Evolutionary conservation across 2,888 invertebrate genomes (phyloP).

Genomic region (Seira ritae): DNA sequence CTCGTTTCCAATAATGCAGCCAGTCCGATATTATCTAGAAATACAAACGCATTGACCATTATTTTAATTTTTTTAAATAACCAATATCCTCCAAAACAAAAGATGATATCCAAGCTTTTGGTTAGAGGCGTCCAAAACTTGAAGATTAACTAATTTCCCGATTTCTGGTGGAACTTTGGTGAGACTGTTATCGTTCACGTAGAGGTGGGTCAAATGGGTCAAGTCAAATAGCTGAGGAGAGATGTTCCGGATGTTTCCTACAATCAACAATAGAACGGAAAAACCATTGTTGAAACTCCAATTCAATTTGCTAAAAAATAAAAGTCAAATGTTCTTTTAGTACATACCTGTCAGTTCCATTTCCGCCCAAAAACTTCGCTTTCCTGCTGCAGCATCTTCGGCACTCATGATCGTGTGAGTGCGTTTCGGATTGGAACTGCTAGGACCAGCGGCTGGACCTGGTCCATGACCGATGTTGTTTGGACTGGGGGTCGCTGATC

Average conservation of each 20-base stretch:
- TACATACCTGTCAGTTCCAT: conserved; percentile 89
- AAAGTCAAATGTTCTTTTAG: conserved; percentile 20
- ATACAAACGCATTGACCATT: too few relatives aligned
- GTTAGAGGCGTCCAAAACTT: conserved; percentile 90
- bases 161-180: conserved; percentile 95
- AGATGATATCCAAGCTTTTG: conserved; percentile 81
- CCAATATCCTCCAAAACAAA: conserved; percentile 79
- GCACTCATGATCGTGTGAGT: conserved; percentile 85
- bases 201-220: conserved; percentile 94
- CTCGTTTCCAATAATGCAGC: conserved; percentile 96
- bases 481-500: conserved; percentile 52
- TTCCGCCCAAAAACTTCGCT: conserved; percentile 94
- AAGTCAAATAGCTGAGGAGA: conserved; percentile 94
- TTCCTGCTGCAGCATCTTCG: conserved; percentile 94
- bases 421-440: conserved; percentile 54
- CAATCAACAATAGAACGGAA: conserved; percentile 58
- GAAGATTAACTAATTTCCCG: conserved; percentile 87
- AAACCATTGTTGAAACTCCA: neutral
- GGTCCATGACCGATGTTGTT: conserved; percentile 51
- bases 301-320: neutral
- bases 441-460: conserved; percentile 24
- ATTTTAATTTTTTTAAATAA: neutral
- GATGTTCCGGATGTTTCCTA: conserved; percentile 96
- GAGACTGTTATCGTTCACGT: conserved; percentile 96
- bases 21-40: conserved; percentile 93